Base-by-base conservation (phyloP, 2,113 vertebrate species). In the Nycticorax nycticorax region DNA sequence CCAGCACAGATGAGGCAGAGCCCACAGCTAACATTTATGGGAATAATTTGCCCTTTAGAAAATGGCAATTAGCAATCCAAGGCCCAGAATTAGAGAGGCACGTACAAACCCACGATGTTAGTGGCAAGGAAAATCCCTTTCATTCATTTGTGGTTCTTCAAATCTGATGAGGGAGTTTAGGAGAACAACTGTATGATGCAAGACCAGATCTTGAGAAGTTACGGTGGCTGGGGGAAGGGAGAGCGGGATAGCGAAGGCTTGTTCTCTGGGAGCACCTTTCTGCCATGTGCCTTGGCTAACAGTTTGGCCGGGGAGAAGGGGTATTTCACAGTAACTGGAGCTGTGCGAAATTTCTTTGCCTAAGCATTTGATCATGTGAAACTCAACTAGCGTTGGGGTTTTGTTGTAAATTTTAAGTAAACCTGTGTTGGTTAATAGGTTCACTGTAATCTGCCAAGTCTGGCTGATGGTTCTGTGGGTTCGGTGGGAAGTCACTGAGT, bases 61-160 rank as follows among this genome's bases (percentile, higher is more conserved):
- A 91, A 89, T 57, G 20, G 41, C n/a, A 62, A 93, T 96, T 96
- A 97, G 32, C 62, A 87, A 7, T 30, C 45, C 86, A 39, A 80
- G 64, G 9, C 24, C 30, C 73, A 33, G 81, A 91, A 91, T 79
- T 91, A 73, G 57, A 74, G 45, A 90, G 41, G 55, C 53, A 72
- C 0, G 3, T 14, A 39, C 0, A 3, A 96, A 92, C 45, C 60
- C 83, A 82, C 80, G 59, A 7, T 6, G 7, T 76, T 52, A 27
- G 5, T 35, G 28, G 62, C 41, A 85, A 83, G 62, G 81, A 91
- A 91, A 85, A 69, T 32, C 71, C 62, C 27, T 94, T 83, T 76
- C 11, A 1, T 73, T 63, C 66, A 50, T 87, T 47, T 32, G 73
- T 9, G 33, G 62, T 79, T 79, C 86, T 43, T 57, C 82, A 79